Conservation (phyloP, 2,888 invertebrate genomes). For the Yponomeuta evonymella region DNA sequence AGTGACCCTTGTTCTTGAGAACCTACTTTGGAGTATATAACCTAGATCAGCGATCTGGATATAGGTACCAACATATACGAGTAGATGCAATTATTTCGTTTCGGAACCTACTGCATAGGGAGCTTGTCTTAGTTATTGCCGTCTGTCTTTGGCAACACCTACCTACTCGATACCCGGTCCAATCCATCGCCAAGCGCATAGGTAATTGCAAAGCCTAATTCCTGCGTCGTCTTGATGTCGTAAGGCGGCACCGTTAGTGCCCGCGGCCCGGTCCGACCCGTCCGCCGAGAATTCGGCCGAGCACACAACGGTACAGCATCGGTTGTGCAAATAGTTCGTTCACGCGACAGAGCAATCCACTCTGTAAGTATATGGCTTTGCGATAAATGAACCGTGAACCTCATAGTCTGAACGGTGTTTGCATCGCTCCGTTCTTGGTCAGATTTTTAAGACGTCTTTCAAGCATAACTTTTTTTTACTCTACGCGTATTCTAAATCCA, state of each 20-base stretch:
- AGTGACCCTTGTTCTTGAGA: too few relatives aligned
- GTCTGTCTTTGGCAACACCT: neutral
- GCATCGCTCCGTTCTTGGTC: too few relatives aligned
- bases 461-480: neutral
- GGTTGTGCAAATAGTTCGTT: neutral
- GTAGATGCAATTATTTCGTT: too few relatives aligned
- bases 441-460: neutral
- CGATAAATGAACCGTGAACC: too few relatives aligned
- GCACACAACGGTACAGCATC: constrained; percentile 1
- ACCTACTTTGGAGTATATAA: too few relatives aligned
- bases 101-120: too few relatives aligned
- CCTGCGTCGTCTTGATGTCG: constrained; percentile 7
- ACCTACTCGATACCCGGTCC: neutral
- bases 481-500: neutral
- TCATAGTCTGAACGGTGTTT: too few relatives aligned
- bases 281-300: constrained; percentile 6
- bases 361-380: too few relatives aligned
- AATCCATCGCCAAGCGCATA: neutral
- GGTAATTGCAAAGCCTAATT: constrained; percentile 12
- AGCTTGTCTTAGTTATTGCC: too few relatives aligned
- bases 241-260: constrained; percentile 9
- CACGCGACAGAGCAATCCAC: too few relatives aligned
- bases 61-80: too few relatives aligned
- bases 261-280: constrained; percentile 7
- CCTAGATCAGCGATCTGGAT: too few relatives aligned